phyloP scores from a whole-genome alignment of 2,888 invertebrate genomes.

The Tridacna crocea region DNA sequence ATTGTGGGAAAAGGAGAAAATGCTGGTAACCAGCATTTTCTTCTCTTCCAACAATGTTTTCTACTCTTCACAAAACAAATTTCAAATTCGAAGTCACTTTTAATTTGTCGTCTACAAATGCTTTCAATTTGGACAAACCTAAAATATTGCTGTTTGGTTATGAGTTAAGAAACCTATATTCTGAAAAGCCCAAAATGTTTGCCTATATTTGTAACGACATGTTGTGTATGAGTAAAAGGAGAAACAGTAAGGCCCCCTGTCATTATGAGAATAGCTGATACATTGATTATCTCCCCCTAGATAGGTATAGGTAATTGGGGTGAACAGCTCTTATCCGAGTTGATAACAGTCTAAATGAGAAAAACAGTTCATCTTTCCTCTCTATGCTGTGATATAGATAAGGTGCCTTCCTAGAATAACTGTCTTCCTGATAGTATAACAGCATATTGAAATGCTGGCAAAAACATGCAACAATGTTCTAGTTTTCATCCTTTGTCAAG shows the following conservation, averaged over 20 bases:
- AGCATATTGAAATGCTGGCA: neutral
- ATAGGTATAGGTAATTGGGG: slow-evolving; percentile 17
- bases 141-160: too few relatives aligned
- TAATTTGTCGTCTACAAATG: too few relatives aligned
- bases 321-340: slow-evolving; percentile 12
- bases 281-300: slow-evolving; percentile 6
- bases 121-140: too few relatives aligned
- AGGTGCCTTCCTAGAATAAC: slow-evolving; percentile 3
- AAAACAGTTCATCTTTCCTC: slow-evolving; percentile 26
- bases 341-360: slow-evolving; percentile 17
- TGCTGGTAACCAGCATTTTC: neutral
- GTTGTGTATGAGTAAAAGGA: too few relatives aligned
- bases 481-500: too few relatives aligned
- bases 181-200: too few relatives aligned
- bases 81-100: too few relatives aligned
- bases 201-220: too few relatives aligned
- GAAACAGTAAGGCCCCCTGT: neutral
- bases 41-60: neutral
- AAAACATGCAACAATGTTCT: too few relatives aligned
- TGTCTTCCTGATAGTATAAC: neutral
- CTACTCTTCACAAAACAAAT: neutral
- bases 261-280: slow-evolving; percentile 2
- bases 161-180: too few relatives aligned
- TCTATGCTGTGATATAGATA: slow-evolving; percentile 18
- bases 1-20: neutral